Evolutionary conservation across 2,888 invertebrate genomes (phyloP).

Genomic region (Drosophila gaucha): DNA sequence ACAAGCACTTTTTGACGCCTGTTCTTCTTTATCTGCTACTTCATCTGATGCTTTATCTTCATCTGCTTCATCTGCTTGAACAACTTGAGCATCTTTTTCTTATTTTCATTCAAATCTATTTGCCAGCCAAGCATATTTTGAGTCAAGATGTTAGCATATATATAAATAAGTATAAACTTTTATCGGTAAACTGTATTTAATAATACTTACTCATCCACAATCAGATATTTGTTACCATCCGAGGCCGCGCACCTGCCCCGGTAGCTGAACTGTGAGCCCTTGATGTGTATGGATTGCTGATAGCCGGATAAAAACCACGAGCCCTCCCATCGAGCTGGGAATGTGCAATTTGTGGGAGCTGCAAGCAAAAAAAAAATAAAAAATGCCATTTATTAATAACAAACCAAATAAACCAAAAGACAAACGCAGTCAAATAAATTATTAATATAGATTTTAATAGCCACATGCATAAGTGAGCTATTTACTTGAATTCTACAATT

Average conservation of each 20-base stretch:
- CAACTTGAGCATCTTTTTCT: slow-evolving; percentile 15
- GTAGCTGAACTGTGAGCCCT: slow-evolving; percentile 92
- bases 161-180: slow-evolving; percentile 32
- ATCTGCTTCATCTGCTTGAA: slow-evolving; percentile 15
- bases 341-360: slow-evolving; percentile 89
- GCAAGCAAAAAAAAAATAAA: slow-evolving; percentile 42
- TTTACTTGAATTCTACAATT: slow-evolving; percentile 59
- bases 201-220: slow-evolving; percentile 93
- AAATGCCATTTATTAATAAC: slow-evolving; percentile 14
- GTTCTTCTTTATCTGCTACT: slow-evolving; percentile 15
- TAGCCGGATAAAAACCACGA: slow-evolving; percentile 96
- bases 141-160: slow-evolving; percentile 61
- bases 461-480: slow-evolving; percentile 54
- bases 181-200: slow-evolving; percentile 21
- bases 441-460: slow-evolving; percentile 58
- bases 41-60: slow-evolving; percentile 15
- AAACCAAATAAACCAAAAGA: slow-evolving; percentile 12
- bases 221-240: slow-evolving; percentile 94
- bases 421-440: slow-evolving; percentile 40
- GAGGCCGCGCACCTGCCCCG: slow-evolving; percentile 93
- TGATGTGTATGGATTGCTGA: slow-evolving; percentile 93
- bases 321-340: slow-evolving; percentile 94
- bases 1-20: slow-evolving; percentile 42
- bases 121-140: slow-evolving; percentile 55
- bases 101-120: slow-evolving; percentile 28